These are phyloP conservation scores for Callaeas wilsoni DNA, from an alignment of 2,113 vertebrate species.

Conservation along the genomic window DNA sequence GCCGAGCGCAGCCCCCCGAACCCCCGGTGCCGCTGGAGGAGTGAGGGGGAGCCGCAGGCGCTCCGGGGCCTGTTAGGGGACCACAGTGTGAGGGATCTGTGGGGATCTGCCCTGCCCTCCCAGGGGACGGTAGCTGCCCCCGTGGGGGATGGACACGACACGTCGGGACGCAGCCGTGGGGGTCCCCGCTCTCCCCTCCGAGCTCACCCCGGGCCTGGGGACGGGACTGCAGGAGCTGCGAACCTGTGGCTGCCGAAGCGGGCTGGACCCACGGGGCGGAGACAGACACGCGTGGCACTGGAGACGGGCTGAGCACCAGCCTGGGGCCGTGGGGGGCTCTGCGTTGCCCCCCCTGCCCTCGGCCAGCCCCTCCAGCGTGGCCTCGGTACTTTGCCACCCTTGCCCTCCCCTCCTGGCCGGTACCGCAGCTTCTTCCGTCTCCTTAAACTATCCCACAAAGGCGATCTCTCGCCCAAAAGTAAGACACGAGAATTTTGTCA, in stretches of 20 bases:
- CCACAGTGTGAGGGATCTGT: accelerated
- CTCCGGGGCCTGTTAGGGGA: too few species aligned
- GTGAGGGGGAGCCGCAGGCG: accelerated
- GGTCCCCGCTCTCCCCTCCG: too few species aligned
- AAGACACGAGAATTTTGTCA: neutral
- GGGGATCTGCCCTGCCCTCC: neutral
- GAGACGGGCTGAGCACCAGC: neutral
- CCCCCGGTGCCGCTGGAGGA: neutral
- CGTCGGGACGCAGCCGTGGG: neutral
- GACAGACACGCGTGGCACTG: accelerated
- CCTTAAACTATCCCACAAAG: constrained; percentile 1
- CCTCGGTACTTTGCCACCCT: neutral
- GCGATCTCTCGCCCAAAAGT: neutral
- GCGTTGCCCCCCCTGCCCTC: neutral
- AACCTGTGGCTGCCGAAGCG: too few species aligned
- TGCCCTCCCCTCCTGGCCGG: neutral
- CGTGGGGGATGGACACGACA: neutral
- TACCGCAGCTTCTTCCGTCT: neutral
- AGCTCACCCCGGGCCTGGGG: neutral
- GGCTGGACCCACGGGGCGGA: neutral
- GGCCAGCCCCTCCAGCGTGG: neutral
- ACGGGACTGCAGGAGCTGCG: neutral
- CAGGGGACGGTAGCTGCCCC: neutral
- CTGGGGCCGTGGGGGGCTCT: neutral
- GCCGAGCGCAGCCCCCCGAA: accelerated